Base-by-base conservation (phyloP, 1,140 invertebrate genomes). In the Procambarus clarkii region DNA sequence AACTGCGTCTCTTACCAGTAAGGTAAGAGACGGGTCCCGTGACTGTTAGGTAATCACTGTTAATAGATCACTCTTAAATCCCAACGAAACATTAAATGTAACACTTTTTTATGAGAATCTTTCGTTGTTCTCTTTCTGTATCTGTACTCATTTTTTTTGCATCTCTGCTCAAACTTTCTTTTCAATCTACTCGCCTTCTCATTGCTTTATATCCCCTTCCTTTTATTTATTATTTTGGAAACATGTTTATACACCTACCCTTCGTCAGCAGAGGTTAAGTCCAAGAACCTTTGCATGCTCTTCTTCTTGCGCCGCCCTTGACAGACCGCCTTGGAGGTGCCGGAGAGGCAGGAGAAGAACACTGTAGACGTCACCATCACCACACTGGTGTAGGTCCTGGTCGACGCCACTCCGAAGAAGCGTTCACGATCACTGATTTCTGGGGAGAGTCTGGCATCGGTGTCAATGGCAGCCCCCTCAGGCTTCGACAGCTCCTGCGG, bases 281-380 rank as follows among this genome's bases (percentile, higher is more conserved):
- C 60, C 60, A 64, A 4, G 21, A 64, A 13, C 18, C 60, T 54
- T 8, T n/a, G 18, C 1, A 60, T 9, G 18, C 13, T 15, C 50
- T 34, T 80, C 78, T 50, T 82, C 80, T 46, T 82, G 24, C 80
- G 48, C 13, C 80, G 46, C 7, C 80, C 80, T 0, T 3, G 15
- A 60, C 80, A 82, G n/a, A 82, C 80, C 24, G 80, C 50, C 13
- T 0, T n/a, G 4, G 13, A n/a, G 50, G 50, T 82, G 2, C 80
- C 80, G 0, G 80, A 82, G 46, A 82, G 50, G 21, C 80, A 82
- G 21, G 80, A 82, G 50, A 82, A 82, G 15, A 54, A 82, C 80
- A 82, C 50, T 15, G 80, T 82, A 3, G 80, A 82, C 3, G 80
- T 82, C 2, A 82, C 50, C 80, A 82, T 82, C 15, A 82, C 80